Evolutionary conservation across 2,113 vertebrate genomes (phyloP), one percentile per base, ranked within the genome.

Genomic region (Grus americana): DNA sequence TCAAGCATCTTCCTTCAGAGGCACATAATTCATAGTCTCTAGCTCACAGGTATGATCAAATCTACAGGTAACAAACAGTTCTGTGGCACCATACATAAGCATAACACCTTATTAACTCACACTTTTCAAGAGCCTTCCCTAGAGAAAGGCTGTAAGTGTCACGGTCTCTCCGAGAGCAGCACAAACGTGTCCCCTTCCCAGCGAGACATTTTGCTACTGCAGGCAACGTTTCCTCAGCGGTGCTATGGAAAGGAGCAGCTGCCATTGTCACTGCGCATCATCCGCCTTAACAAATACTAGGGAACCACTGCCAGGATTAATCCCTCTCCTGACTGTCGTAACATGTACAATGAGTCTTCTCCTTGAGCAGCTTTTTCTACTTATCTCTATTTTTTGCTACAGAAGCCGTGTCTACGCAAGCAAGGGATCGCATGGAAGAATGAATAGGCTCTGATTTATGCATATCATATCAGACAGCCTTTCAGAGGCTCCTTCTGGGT

Each of bases 371-470:
- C 20, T 73, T 73, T 92, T 91, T 89, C 90, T 96, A 44, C 58
- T 79, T 62, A 65, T 10, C 74, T 84, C 57, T 79, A 11, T 16
- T 78, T 71, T 75, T 84, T 84, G 42, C 89, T 71, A 40, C 75
- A 86, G 54, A 79, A 82, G 42, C 32, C 26, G 14, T 1, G 17
- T 65, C 67, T 86, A 18, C 0, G 2, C 44, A 86, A 84, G 81
- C 40, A 79, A 88, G 55, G 30, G 73, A 61, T 85, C 5, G 2
- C 12, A 73, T 1, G 30, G 58, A 44, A 68, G 38, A 38, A 49
- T 42, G 46, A 97, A 93, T 5, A 65, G 57, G 70, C 88, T 96
- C 67, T 42, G 86, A 81, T 88, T 91, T 67, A 82, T 38, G 76
- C 30, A 5, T 63, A 86, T 92, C 36, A 1, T 44, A 44, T 32